phyloP scores from a whole-genome alignment of 2,113 vertebrate genomes.

The Canis aureus region DNA sequence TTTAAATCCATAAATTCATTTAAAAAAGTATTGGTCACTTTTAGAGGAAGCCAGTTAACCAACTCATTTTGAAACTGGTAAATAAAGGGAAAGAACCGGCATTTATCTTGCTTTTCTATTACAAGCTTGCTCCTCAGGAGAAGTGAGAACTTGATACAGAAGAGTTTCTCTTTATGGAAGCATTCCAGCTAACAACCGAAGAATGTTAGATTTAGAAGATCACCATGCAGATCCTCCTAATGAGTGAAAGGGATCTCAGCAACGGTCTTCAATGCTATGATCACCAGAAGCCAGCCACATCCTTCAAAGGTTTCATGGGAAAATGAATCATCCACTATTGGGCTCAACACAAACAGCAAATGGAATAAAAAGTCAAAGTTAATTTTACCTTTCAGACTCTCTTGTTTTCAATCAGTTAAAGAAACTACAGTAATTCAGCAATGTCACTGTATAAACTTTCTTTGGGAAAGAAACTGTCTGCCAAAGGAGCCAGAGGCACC shows the following conservation, averaged over 20 bases:
- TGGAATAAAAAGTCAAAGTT: constrained; percentile 35
- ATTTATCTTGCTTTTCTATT: constrained; percentile 10
- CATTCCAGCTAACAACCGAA: not conserved
- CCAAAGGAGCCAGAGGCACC: not conserved
- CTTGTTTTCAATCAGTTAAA: constrained; percentile 20
- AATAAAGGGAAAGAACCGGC: not conserved
- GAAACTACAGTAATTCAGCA: constrained; percentile 4
- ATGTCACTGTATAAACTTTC: not conserved
- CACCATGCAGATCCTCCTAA: not conserved
- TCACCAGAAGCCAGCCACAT: not conserved
- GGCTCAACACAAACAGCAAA: not conserved
- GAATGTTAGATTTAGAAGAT: not conserved
- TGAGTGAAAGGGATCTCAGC: not conserved
- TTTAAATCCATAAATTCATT: constrained; percentile 13
- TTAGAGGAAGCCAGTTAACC: not conserved
- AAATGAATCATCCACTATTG: not conserved
- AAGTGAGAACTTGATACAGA: not conserved
- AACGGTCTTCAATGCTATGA: not conserved
- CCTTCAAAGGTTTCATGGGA: not conserved
- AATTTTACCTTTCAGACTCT: constrained; percentile 47
- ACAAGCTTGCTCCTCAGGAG: not conserved
- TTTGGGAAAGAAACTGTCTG: not conserved
- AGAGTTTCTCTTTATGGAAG: not conserved
- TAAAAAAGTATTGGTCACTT: not conserved
- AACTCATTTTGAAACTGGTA: not conserved